These are phyloP conservation scores for Lagria hirta DNA, from an alignment of 2,888 invertebrate species.

Conservation along the genomic window DNA sequence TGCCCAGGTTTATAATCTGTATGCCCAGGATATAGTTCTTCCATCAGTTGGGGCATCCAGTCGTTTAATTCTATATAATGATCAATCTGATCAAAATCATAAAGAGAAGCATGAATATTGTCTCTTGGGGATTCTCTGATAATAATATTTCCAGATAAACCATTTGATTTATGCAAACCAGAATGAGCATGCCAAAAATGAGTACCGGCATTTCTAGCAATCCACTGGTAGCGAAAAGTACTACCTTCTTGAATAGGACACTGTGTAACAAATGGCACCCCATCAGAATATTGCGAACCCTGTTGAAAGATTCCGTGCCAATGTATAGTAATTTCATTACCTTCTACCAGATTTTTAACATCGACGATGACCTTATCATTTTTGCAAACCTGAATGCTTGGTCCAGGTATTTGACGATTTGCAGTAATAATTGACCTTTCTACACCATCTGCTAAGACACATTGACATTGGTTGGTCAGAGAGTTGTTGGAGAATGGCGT, in stretches of 20 bases:
- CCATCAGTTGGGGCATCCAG: slow-evolving; percentile 87
- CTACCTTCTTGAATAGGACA: slow-evolving; percentile 90
- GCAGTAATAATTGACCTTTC: slow-evolving; percentile 84
- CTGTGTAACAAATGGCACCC: slow-evolving; percentile 91
- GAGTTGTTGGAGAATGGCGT: slow-evolving; percentile 88
- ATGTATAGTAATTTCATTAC: slow-evolving; percentile 88
- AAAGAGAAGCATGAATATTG: slow-evolving; percentile 82
- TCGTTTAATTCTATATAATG: slow-evolving; percentile 84
- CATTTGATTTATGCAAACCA: slow-evolving; percentile 84
- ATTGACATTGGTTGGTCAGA: slow-evolving; percentile 87
- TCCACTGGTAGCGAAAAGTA: slow-evolving; percentile 91
- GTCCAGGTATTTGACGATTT: slow-evolving; percentile 93
- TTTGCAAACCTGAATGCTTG: slow-evolving; percentile 91
- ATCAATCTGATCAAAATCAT: slow-evolving; percentile 87
- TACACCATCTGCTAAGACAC: slow-evolving; percentile 88
- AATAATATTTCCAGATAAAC: slow-evolving; percentile 81
- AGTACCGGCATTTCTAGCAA: slow-evolving; percentile 80
- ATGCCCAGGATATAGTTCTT: slow-evolving; percentile 76
- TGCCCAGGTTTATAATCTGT: slow-evolving; percentile 84
- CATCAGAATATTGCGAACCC: slow-evolving; percentile 86
- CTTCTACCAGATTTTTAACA: slow-evolving; percentile 88
- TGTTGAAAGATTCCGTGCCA: slow-evolving; percentile 93
- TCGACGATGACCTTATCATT: slow-evolving; percentile 89
- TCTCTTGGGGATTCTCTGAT: slow-evolving; percentile 80
- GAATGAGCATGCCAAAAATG: slow-evolving; percentile 94